Evolutionary conservation across 2,888 invertebrate species (phyloP).

Genomic region (Paralinhomoeus sp.): DNA sequence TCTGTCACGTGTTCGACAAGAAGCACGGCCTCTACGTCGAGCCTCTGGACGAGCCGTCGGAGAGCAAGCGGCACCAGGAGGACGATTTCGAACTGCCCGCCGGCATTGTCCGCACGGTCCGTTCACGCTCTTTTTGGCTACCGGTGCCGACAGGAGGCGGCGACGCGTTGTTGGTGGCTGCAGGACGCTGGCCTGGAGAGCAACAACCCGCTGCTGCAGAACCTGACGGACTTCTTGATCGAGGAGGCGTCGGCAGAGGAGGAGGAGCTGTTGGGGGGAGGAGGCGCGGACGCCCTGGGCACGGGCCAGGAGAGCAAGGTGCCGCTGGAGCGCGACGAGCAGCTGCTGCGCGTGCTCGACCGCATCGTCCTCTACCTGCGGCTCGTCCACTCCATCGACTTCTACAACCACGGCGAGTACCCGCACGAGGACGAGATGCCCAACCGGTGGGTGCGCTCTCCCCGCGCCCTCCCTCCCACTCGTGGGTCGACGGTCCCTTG

Average conservation of each 20-base stretch:
- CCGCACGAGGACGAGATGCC: conserved; percentile 99
- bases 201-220: conserved; percentile 69
- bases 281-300: conserved; percentile 40
- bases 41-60: conserved; percentile 14
- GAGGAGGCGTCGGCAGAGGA: conserved; percentile 97
- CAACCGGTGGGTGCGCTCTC: conserved; percentile 34
- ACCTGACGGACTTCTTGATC: conserved; percentile 79
- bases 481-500: conserved; percentile 27
- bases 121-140: background rate
- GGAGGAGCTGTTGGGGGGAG: conserved; percentile 55
- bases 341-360: conserved; percentile 40
- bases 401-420: conserved; percentile 95
- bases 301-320: conserved; percentile 16
- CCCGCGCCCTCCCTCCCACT: background rate
- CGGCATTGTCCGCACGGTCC: background rate
- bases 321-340: conserved; percentile 44
- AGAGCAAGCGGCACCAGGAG: conserved; percentile 9
- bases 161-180: no score
- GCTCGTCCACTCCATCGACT: conserved; percentile 91
- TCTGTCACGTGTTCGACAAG: conserved; percentile 26
- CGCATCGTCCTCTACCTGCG: conserved; percentile 72
- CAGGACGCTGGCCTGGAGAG: conserved; percentile 16
- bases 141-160: background rate
- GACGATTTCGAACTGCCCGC: background rate
- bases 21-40: conserved; percentile 26